A percentile compares a stretch with the other conserved stretches of the same genome.
These are phyloP conservation scores for Jacana jacana DNA, from an alignment of 2,113 vertebrate species.

Conservation along the genomic window DNA sequence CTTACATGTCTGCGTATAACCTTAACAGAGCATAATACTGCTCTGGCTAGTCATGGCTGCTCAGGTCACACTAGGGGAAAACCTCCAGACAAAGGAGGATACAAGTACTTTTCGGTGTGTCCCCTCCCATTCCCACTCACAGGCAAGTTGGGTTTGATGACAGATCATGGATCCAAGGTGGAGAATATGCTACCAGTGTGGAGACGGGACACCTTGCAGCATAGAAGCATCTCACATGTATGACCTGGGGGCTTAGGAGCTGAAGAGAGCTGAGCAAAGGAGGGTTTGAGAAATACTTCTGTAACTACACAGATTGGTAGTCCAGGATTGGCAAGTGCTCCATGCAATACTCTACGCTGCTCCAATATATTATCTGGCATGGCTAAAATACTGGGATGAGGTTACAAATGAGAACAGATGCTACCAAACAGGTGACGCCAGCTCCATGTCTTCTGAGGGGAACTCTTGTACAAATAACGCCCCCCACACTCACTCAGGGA, in stretches of 20 bases:
- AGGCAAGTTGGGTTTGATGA: neutral
- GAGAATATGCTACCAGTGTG: neutral
- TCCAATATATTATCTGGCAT: neutral
- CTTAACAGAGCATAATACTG: neutral
- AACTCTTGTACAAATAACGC: neutral
- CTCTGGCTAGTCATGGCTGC: neutral
- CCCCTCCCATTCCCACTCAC: neutral
- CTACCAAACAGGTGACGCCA: neutral
- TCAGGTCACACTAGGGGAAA: neutral
- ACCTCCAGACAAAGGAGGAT: neutral
- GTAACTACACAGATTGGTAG: neutral
- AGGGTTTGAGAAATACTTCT: neutral
- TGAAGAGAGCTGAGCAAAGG: neutral
- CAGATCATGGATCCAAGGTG: neutral
- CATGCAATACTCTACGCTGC: neutral
- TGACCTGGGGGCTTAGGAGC: neutral
- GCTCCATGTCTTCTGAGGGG: neutral
- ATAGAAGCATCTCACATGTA: neutral
- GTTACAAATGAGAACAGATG: neutral
- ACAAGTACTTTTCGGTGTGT: neutral
- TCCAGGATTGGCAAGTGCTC: neutral
- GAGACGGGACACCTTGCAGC: neutral
- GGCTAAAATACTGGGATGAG: neutral
- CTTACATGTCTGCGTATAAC: neutral
- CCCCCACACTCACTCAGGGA: neutral